Evolutionary conservation across 2,797 vertebrate genomes (phyloP).

Genomic region (Staurois parvus): DNA sequence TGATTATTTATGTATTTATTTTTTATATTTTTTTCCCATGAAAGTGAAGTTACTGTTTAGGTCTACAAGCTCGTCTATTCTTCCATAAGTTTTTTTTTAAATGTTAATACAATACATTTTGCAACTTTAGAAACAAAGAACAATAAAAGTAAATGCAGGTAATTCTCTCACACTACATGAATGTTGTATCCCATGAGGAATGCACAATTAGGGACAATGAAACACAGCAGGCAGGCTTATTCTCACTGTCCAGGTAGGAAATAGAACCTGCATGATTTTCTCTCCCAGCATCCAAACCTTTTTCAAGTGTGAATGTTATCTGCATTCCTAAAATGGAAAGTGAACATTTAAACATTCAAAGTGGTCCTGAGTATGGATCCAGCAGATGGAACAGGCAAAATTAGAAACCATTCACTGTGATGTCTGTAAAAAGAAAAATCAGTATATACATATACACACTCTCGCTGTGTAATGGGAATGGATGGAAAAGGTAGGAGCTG

Average conservation of each 20-base stretch:
- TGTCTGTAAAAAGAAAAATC: not conserved
- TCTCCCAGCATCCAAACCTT: constrained; percentile 6
- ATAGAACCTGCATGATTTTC: constrained; percentile 16
- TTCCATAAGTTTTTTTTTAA: too few species aligned
- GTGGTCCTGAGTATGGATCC: constrained; percentile 15
- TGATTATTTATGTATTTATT: too few species aligned
- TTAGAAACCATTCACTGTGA: not conserved
- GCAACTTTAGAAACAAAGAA: not conserved
- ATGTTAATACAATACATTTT: too few species aligned
- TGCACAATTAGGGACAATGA: constrained; percentile 11
- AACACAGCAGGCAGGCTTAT: constrained; percentile 5
- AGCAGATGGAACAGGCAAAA: constrained; percentile 2
- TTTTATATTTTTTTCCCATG: too few species aligned
- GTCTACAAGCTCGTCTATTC: too few species aligned
- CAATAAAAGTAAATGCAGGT: constrained; percentile 10
- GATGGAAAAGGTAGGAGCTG: constrained; percentile 4
- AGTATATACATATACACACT: not conserved
- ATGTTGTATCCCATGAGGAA: constrained; percentile 16
- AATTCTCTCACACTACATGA: not conserved
- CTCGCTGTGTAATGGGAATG: not conserved
- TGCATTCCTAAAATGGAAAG: constrained; percentile 31
- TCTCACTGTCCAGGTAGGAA: constrained; percentile 4
- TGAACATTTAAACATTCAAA: constrained; percentile 17
- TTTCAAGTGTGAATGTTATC: constrained; percentile 24
- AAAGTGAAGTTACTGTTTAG: too few species aligned